Base-by-base conservation (phyloP, 2,113 vertebrate genomes). In the Illadopsis cleaveri region DNA sequence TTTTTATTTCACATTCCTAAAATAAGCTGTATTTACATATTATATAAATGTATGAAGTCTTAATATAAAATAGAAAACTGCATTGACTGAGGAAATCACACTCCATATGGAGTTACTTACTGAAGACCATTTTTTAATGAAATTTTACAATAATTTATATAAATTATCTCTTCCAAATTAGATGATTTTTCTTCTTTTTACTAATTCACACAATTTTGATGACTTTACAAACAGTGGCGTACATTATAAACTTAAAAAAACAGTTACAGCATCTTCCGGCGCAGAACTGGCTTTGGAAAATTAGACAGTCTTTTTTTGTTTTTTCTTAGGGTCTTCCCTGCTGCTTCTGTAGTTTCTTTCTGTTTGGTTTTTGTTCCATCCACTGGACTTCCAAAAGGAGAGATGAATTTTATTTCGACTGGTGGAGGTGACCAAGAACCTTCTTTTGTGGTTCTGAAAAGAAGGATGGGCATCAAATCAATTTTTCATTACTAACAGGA, bases 1-100 rank as follows among this genome's bases (percentile, higher is more conserved):
- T 98, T 98, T 99, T 99, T 99, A 99, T 99, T 98, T 98, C 98
- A 98, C 98, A 98, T 98, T 98, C 95, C 98, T 98, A 98, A 99
- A 99, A 98, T 96, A 98, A 98, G 98, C 96, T 98, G 98, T 99
- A 99, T 98, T 98, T 98, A 98, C 98, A 98, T 97, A 97, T 98
- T 98, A 97, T 98, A 98, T 98, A 99, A 99, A 99, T 77, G 98
- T 98, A 98, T 95, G 96, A 98, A 98, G 98, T 98, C 94, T 97
- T 97, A 97, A 95, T 98, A 98, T 97, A 98, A 98, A 98, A 98
- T 98, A 98, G 97, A 98, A 98, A 98, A 97, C 94, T 97, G 97
- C 97, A 95, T 96, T 97, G 91, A 97, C 97, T 97, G 95, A 98
- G 97, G 97, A 98, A 98, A 97, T 97, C 94, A 95, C 86, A 98